Percentiles rank a stretch among this genome's conserved stretches.
phyloP scores from a whole-genome alignment of 2,797 vertebrate genomes.

The Triplophysa yarkandensis region DNA sequence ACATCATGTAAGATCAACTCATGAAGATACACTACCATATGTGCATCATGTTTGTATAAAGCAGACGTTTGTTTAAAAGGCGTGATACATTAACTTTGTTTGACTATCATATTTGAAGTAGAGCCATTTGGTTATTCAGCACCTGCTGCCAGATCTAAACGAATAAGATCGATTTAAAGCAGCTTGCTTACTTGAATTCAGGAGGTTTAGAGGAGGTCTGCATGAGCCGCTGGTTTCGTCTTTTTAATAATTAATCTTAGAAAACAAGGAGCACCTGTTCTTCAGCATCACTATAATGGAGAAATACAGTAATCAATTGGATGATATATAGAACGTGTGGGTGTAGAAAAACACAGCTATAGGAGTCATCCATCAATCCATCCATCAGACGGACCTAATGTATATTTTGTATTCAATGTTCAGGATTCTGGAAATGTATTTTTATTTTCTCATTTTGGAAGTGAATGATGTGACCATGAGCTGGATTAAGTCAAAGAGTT shows the following conservation, averaged over 20 bases:
- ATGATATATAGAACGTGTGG: conserved; percentile 9
- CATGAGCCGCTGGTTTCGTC: conserved; percentile 15
- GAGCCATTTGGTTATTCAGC: conserved; percentile 11
- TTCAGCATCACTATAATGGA: conserved; percentile 3
- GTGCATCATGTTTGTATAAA: not conserved
- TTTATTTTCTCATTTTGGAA: conserved; percentile 1
- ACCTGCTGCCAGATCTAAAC: conserved; percentile 22
- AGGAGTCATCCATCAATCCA: not conserved
- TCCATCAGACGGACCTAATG: not conserved
- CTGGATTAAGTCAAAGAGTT: not conserved
- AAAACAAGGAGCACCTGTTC: conserved; percentile 19
- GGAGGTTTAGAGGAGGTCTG: conserved; percentile 7
- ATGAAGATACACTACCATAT: not conserved
- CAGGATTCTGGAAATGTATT: not conserved
- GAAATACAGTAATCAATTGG: too few species aligned
- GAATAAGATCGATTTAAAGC: conserved; percentile 6
- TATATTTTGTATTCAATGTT: not conserved
- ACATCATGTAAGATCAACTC: not conserved
- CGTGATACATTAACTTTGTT: not conserved
- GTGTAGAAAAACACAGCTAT: not conserved
- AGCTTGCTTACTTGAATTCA: conserved; percentile 21
- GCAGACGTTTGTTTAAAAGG: conserved; percentile 13
- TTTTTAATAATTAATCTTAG: conserved; percentile 24
- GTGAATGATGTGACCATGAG: not conserved
- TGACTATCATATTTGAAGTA: conserved; percentile 4